Evolutionary conservation across 2,113 vertebrate species (phyloP).

Genomic region (Halcyon senegalensis): DNA sequence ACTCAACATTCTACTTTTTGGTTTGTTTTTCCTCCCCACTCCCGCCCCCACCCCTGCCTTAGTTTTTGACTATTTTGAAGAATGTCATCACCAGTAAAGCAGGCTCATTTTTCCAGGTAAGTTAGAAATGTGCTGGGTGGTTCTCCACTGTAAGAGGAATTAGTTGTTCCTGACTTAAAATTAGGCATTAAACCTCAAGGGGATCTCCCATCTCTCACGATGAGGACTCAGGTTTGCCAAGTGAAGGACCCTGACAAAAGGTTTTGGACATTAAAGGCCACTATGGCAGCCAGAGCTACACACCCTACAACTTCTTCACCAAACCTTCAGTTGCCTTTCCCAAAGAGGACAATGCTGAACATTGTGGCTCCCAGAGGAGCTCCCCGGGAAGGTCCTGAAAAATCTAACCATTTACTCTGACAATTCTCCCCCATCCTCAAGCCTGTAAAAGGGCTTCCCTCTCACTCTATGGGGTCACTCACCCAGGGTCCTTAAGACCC

Average conservation of each 20-base stretch:
- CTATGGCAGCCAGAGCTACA: not conserved
- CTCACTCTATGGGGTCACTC: not conserved
- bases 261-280: not conserved
- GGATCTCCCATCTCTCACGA: not conserved
- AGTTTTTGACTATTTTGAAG: not conserved
- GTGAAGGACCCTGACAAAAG: not conserved
- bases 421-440: not conserved
- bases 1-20: too few relatives aligned
- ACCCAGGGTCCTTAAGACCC: not conserved
- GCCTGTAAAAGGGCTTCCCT: not conserved
- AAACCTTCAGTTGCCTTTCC: not conserved
- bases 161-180: not conserved
- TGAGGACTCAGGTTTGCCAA: not conserved
- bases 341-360: not conserved
- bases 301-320: not conserved
- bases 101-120: not conserved
- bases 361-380: fast-evolving
- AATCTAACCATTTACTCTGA: not conserved
- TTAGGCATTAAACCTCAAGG: not conserved
- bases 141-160: not conserved
- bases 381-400: not conserved
- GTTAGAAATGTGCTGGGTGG: not conserved
- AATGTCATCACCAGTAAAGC: not conserved
- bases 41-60: too few relatives aligned
- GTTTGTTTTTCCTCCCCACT: too few relatives aligned